These are phyloP conservation scores for Valencia hispanica DNA, from an alignment of 2,797 vertebrate species.

Conservation along the genomic window DNA sequence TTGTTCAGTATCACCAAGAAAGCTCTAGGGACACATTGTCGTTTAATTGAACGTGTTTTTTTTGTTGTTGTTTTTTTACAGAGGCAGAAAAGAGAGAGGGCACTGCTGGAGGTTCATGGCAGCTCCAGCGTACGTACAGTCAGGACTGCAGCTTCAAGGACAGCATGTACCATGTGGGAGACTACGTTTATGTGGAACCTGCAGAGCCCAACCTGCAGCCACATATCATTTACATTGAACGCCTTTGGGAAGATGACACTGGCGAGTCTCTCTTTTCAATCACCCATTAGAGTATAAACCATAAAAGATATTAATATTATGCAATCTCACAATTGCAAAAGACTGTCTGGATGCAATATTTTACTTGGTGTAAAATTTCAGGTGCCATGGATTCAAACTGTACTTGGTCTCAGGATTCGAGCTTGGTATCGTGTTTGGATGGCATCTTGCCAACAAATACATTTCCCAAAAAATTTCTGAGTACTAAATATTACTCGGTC, in stretches of 20 bases:
- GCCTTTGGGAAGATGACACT: slow-evolving; percentile 94
- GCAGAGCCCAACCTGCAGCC: slow-evolving; percentile 93
- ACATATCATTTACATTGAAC: slow-evolving; percentile 97
- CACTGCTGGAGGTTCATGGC: slow-evolving; percentile 85
- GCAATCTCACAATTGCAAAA: neutral
- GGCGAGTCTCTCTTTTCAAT: slow-evolving; percentile 76
- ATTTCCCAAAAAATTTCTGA: neutral
- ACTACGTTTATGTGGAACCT: slow-evolving; percentile 97
- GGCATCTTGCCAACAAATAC: neutral
- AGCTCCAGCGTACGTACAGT: slow-evolving; percentile 94
- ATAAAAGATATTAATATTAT: neutral
- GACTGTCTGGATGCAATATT: neutral
- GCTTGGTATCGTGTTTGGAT: neutral
- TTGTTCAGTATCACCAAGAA: neutral
- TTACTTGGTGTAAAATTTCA: neutral
- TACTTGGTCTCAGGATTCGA: neutral
- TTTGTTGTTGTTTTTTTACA: slow-evolving; percentile 57
- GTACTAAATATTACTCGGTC: neutral
- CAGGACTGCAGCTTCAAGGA: slow-evolving; percentile 99
- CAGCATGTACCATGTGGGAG: slow-evolving; percentile 97
- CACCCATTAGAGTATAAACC: neutral
- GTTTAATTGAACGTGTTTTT: slow-evolving; percentile 17
- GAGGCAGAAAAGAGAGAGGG: slow-evolving; percentile 98
- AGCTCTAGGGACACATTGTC: neutral
- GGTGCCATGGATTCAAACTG: neutral